A percentile compares a stretch with the other conserved stretches of the same genome.
These are phyloP conservation scores for Tiliqua scincoides DNA, from an alignment of 2,113 vertebrate species.

Conservation along the genomic window DNA sequence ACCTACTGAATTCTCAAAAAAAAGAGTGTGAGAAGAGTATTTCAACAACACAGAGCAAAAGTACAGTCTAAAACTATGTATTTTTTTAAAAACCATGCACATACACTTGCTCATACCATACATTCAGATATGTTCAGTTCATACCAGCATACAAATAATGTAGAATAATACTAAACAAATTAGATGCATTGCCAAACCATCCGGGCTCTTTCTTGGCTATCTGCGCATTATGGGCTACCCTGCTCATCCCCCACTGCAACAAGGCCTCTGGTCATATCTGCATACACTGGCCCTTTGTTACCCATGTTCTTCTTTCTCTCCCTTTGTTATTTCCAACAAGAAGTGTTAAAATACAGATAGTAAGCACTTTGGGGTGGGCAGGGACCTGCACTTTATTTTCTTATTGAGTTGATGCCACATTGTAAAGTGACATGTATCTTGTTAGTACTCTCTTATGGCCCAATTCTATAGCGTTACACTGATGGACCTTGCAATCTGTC, in stretches of 20 bases:
- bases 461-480: no score
- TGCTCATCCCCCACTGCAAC: background rate
- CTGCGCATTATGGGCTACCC: background rate
- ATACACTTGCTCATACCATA: no score
- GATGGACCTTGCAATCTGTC: no score
- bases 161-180: background rate
- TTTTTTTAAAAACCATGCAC: no score
- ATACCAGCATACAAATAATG: no score
- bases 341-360: background rate
- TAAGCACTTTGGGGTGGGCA: background rate
- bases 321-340: background rate
- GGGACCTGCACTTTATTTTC: no score
- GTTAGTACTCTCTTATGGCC: background rate
- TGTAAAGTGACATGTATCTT: background rate
- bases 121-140: no score
- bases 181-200: background rate
- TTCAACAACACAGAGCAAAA: no score
- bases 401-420: background rate
- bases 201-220: background rate
- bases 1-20: no score
- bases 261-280: no score
- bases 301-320: background rate
- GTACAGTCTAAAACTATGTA: no score
- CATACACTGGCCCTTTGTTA: background rate
- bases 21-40: no score